Evolutionary conservation across 2,797 vertebrate species (phyloP), one percentile per base, ranked within the genome.

Genomic region (Lycodopsis pacificus): DNA sequence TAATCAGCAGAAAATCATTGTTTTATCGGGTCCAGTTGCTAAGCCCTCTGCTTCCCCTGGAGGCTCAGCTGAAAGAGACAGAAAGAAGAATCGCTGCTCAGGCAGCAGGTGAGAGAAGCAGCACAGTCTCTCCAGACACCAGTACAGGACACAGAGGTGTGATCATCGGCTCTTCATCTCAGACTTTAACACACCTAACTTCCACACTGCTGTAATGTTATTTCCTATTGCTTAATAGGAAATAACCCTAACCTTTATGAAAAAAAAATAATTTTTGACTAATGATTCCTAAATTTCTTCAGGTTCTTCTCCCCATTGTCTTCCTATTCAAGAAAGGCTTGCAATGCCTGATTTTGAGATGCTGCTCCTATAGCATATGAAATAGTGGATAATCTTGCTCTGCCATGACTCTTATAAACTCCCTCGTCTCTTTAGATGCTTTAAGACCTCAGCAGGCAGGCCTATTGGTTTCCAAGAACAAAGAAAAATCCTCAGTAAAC

Each of bases 1-100:
- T 57, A 73, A 88, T 88, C 77, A 89, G 84, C 83, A 85, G 65
- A 79, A 82, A 70, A 57, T 15, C 10, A 0, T 58, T 64, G 65
- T 84, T 85, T 71, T 64, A 80, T 81, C 36, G 1, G 36, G 32
- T 63, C 30, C 54, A 73, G 65, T 62, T 75, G 61, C 68, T 72
- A 73, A 73, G 54, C 70, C 54, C 22, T 75, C 44, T 49, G 79
- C 77, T 62, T 84, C 64, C 86, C 30, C 65, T 46, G 40, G 9
- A 20, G 19, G 38, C 44, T 80, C 40, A 75, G 79, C 74, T 79
- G 72, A 79, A 73, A 19, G 25, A 81, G 65, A 79, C 71, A 77
- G 65, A 38, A 54, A 63, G 63, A 63, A 49, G 65, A 76, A 66
- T 75, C 11, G 2, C 62, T 49, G 63, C 67, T 54, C 42, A 40